phyloP scores from a whole-genome alignment of 1,140 invertebrate species.

The Tetramorium parvispinum region DNA sequence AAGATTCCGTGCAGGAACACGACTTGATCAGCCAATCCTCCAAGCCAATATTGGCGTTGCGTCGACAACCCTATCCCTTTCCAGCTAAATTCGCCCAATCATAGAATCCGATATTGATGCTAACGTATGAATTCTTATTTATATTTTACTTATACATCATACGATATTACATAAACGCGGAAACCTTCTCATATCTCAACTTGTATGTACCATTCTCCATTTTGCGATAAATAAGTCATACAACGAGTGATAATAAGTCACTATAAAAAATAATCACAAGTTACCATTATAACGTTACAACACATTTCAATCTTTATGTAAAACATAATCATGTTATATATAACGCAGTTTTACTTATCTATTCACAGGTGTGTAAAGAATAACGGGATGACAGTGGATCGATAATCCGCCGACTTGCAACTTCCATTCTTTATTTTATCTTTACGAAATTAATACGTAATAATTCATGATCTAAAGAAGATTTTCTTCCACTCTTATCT shows the following conservation, averaged over 20 bases:
- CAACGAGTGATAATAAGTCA: not conserved
- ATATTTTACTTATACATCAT: not conserved
- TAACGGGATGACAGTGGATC: conserved; percentile 65
- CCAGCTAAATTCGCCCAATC: conserved; percentile 71
- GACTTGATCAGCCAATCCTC: conserved; percentile 75
- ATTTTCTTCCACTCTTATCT: not conserved
- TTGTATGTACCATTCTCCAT: not conserved
- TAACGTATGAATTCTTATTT: conserved; percentile 47
- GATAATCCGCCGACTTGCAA: conserved; percentile 64
- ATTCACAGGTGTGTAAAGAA: conserved; percentile 51
- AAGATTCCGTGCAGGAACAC: conserved; percentile 69
- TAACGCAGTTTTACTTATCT: conserved; percentile 63
- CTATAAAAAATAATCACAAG: not conserved
- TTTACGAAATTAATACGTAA: conserved; percentile 57
- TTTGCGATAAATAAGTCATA: not conserved
- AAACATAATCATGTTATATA: conserved; percentile 29
- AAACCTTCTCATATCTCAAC: not conserved
- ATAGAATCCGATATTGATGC: conserved; percentile 57
- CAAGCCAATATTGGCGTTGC: conserved; percentile 72
- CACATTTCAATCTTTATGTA: not conserved
- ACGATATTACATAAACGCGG: not conserved
- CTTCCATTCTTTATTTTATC: conserved; percentile 34
- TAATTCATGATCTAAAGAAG: conserved; percentile 23
- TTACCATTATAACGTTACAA: not conserved
- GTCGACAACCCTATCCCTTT: conserved; percentile 65